Evolutionary conservation across 2,113 vertebrate genomes (phyloP).

Genomic region (Hemicordylus capensis): DNA sequence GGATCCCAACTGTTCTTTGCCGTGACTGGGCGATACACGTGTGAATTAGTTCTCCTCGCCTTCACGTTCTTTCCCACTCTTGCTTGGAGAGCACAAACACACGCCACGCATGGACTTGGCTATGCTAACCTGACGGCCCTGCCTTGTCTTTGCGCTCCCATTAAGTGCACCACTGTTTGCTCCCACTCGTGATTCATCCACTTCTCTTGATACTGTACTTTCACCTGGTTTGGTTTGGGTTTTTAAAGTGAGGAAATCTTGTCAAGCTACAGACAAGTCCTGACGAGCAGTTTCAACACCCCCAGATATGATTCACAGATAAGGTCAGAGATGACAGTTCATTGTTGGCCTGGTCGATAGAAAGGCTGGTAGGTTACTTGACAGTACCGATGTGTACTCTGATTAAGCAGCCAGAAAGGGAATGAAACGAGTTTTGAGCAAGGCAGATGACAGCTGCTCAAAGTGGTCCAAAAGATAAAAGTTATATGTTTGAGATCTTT

Average conservation of each 20-base stretch:
- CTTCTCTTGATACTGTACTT: not conserved
- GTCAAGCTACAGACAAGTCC: conserved; percentile 56
- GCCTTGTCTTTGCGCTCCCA: not conserved
- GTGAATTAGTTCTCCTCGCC: not conserved
- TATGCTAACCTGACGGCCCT: not conserved
- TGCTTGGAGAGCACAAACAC: not conserved
- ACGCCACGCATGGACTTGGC: not conserved
- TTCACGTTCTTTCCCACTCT: not conserved
- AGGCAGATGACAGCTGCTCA: not conserved
- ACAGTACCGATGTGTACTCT: not conserved
- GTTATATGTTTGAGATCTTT: not conserved
- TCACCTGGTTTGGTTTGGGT: no score
- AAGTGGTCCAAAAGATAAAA: not conserved
- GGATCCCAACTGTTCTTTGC: not conserved
- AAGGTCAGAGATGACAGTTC: not conserved
- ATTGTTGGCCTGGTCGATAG: not conserved
- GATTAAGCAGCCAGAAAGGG: not conserved
- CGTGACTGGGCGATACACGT: no score
- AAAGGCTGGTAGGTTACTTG: not conserved
- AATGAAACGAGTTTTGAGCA: not conserved
- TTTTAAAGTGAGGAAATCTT: conserved; percentile 22
- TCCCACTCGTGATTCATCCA: not conserved
- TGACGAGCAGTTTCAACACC: conserved; percentile 39
- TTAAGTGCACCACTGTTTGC: not conserved
- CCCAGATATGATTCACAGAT: conserved; percentile 20